Evolutionary conservation across 2,888 invertebrate genomes (phyloP).

Genomic region (Achlya flavicornis): DNA sequence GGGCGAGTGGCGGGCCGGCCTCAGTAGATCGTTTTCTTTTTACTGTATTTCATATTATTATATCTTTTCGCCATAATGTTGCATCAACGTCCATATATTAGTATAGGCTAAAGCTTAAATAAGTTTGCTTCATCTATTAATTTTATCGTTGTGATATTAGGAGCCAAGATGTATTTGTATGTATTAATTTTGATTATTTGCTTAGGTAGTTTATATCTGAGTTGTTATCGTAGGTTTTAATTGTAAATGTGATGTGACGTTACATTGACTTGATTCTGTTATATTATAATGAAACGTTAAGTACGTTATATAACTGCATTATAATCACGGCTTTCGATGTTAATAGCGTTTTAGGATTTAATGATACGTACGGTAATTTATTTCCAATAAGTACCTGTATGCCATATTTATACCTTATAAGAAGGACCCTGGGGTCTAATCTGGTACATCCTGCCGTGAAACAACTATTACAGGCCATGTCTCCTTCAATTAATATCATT

Average conservation of each 20-base stretch:
- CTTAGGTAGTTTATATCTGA: background rate
- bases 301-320: slow-evolving; percentile 27
- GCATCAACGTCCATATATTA: slow-evolving; percentile 2
- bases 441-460: background rate
- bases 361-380: background rate
- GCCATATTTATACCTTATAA: background rate
- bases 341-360: slow-evolving; percentile 33
- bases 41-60: background rate
- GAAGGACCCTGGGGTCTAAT: background rate
- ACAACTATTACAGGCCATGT: background rate
- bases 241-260: background rate
- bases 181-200: background rate
- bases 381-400: background rate
- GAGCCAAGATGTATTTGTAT: background rate
- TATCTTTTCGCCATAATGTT: background rate
- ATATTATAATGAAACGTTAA: background rate
- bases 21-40: background rate
- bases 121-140: background rate
- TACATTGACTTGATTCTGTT: background rate
- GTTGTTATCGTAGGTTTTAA: background rate
- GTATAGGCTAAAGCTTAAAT: background rate
- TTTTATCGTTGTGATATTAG: background rate
- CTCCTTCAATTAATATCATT: background rate
- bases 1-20: slow-evolving; percentile 12
- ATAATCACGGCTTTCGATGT: slow-evolving; percentile 43